phyloP scores from a whole-genome alignment of 2,113 vertebrate genomes.

The Sebastes fasciatus region DNA sequence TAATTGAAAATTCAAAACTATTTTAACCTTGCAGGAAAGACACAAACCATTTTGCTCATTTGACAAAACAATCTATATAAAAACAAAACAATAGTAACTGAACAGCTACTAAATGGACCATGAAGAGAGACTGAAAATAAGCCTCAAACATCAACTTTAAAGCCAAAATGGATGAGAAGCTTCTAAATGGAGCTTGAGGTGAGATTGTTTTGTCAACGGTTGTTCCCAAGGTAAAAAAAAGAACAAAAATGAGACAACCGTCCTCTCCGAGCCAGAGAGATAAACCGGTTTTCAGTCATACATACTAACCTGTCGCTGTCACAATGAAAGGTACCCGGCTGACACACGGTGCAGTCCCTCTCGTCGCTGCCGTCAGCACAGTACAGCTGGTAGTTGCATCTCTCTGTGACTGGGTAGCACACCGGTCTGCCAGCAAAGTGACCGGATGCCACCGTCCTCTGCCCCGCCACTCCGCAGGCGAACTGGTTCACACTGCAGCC shows the following conservation, averaged over 20 bases:
- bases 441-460: conserved; percentile 42
- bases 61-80: neutral
- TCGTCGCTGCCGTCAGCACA: conserved; percentile 90
- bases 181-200: neutral
- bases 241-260: neutral
- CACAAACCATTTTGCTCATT: neutral
- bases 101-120: neutral
- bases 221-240: neutral
- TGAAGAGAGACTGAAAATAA: too few species aligned
- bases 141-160: neutral
- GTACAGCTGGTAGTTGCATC: conserved; percentile 93
- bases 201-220: neutral
- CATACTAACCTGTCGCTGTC: conserved; percentile 85
- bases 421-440: conserved; percentile 65
- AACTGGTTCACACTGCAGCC: conserved; percentile 84
- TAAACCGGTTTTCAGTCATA: neutral
- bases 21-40: neutral
- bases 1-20: too few species aligned
- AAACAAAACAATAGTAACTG: neutral
- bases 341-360: conserved; percentile 88
- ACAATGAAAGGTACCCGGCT: conserved; percentile 91
- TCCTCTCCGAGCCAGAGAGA: neutral
- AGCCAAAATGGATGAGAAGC: neutral
- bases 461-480: conserved; percentile 82
- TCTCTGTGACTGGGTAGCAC: conserved; percentile 86